Evolutionary conservation across 2,797 vertebrate genomes (phyloP), one percentile per base, ranked within the genome.

Genomic region (Orestias chungarensis): DNA sequence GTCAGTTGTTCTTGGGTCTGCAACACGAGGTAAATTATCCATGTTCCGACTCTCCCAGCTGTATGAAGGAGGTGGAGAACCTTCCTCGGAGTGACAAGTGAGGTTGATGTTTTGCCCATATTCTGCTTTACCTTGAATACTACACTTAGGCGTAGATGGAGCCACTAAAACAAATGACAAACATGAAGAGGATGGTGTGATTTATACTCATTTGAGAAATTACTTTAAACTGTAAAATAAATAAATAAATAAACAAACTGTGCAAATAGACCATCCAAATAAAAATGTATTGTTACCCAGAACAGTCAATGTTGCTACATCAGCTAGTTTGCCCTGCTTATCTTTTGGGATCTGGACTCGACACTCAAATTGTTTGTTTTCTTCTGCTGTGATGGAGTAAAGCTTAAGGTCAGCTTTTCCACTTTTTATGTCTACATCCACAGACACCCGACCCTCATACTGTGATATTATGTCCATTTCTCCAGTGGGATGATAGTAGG

Each of bases 41-140:
- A 82, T 79, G 47, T 86, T 79, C 20, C 76, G 92, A 55, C 84
- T 92, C 25, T 91, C 40, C 98, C 98, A 99, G 8, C 77, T 88
- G 29, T 99, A 98, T 0, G 6, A 52, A 0, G 97, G 97, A 0
- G 20, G 0, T 0, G 97, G 97, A 20, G 94, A 97, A 31, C 97
- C 98, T 84, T 97, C 96, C 0, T 71, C 78, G 0, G 97, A 99
- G 1, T 0, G 0, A 38, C 97, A 99, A 8, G 93, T 97, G 73
- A 99, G 86, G 50, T 89, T 94, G 87, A 99, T 94, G 83, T 96
- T 75, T 55, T 95, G 88, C 33, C 94, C 96, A 0, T 95, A 96
- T 78, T 96, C 84, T 0, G 93, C 3, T 10, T 80, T 94, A 3
- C 97, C 97, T 44, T 92, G 0, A 23, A 96, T 82, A 0, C 55